Evolutionary conservation across 2,113 vertebrate genomes (phyloP), one percentile per base, ranked within the genome.

Genomic region (Pterocles gutturalis): DNA sequence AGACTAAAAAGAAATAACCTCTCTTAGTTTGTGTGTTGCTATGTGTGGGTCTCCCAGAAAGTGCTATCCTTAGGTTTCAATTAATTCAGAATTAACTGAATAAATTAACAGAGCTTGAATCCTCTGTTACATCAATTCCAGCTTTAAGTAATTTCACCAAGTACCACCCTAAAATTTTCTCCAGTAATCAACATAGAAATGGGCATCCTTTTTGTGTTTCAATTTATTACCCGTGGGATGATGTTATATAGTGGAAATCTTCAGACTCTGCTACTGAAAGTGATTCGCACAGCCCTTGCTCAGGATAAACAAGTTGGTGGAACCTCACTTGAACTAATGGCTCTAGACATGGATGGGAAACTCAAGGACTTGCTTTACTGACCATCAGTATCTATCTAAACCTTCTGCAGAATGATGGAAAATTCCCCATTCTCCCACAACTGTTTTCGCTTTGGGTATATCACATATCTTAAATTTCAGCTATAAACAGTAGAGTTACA

Each of bases 361-460:
- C 18, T 58, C 21, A 21, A 66, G 78, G n/a, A 10, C 34, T 77
- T 33, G 43, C 79, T 72, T 93, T 72, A 43, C 31, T 85, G 70
- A 24, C 77, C 84, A 69, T 66, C 69, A 73, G 36, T 54, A 89
- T 24, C 43, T 62, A 20, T 48, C 45, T 19, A 49, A 55, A 25
- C 25, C 24, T 82, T 69, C 12, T 36, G 38, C 5, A 25, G 53
- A 65, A 87, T 7, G 19, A 87, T 80, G 75, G 69, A 76, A 87
- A 82, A 53, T 13, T 60, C 84, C 33, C 34, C 25, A 33, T 71
- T 95, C 28, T 22, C 26, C 76, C 57, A 21, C 84, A 96, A 94
- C 13, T 93, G 81, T 87, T 91, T 91, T 71, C 57, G 76, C 55
- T 96, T 95, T 78, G 91, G 70, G 53, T 82, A 61, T 87, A 67